Evolutionary conservation across 2,113 vertebrate species (phyloP).

Genomic region (Gopherus flavomarginatus): DNA sequence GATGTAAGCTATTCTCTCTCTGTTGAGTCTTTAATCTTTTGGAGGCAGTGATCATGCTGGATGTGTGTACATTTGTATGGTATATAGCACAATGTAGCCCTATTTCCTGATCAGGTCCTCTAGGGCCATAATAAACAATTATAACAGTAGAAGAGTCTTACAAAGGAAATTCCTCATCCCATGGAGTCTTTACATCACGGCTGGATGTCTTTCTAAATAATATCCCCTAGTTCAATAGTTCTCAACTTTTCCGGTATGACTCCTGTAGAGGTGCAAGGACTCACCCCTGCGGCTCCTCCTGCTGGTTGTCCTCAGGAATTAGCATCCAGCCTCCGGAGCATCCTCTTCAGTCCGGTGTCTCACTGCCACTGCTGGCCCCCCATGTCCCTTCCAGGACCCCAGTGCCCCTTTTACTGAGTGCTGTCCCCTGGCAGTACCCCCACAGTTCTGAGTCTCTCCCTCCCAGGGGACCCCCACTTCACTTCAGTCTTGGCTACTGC

Average conservation of each 20-base stretch:
- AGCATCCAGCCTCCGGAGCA: too few relatives aligned
- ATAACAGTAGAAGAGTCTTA: neutral
- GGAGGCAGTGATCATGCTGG: neutral
- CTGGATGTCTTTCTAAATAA: fast-evolving
- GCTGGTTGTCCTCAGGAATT: too few relatives aligned
- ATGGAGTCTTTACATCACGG: neutral
- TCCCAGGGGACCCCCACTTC: too few relatives aligned
- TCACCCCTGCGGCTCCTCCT: too few relatives aligned
- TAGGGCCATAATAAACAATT: neutral
- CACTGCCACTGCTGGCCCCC: too few relatives aligned
- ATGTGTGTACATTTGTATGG: neutral
- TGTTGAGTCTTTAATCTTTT: neutral
- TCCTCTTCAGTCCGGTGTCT: too few relatives aligned
- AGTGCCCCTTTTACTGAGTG: too few relatives aligned
- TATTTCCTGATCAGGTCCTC: neutral
- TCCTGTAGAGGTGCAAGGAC: neutral
- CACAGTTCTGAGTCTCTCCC: too few relatives aligned
- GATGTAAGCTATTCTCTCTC: neutral
- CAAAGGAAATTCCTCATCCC: neutral
- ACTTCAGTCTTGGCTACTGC: too few relatives aligned
- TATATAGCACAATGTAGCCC: neutral
- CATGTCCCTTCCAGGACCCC: too few relatives aligned
- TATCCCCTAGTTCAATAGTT: neutral
- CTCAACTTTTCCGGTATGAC: neutral
- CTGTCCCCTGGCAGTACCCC: too few relatives aligned